Evolutionary conservation across 2,888 invertebrate species (phyloP), one percentile per base, ranked within the genome.

Genomic region (Pelosia muscerda): DNA sequence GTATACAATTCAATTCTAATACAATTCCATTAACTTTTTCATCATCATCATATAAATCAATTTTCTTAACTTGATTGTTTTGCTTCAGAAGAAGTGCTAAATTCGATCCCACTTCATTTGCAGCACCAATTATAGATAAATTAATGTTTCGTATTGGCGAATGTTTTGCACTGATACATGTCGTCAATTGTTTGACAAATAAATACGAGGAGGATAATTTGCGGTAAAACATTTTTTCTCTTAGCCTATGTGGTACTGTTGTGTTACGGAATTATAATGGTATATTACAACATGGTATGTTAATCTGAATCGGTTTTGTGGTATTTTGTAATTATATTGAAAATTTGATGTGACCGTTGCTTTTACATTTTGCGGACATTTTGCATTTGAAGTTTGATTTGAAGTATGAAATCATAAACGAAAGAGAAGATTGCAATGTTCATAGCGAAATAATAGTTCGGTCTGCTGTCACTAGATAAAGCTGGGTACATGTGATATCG

Each of bases 41-140:
- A 59, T 88, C 84, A 22, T 88, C 87, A 65, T 92, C 92, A 69
- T 89, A 89, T 54, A 92, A 72, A 13, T 88, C 78, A 4, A 92
- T 69, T 61, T 73, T 84, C 22, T 78, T 78, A 31, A 92, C 81
- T 74, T 88, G 87, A n/a, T 63, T 63, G 65, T 89, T 92, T 28
- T 85, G 85, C 72, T 88, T 91, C 23, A 92, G 71, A 31, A 92
- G 78, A 64, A 92, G 64, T 0, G 91, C 84, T 57, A 92, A 78
- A 68, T 89, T 89, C 54, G 86, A 83, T 11, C 92, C 92, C 0
- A 92, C 80, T 22, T 86, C 85, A 73, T 81, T 87, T 31, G 83
- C 87, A 11, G 90, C 90, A 9, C 92, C 92, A n/a, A 91, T 76
- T 25, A 69, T 6, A 26, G 91, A 87, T 10, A 91, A 80, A 77